Base-by-base conservation (phyloP, 2,888 invertebrate genomes). In the Oxycera nigricornis region DNA sequence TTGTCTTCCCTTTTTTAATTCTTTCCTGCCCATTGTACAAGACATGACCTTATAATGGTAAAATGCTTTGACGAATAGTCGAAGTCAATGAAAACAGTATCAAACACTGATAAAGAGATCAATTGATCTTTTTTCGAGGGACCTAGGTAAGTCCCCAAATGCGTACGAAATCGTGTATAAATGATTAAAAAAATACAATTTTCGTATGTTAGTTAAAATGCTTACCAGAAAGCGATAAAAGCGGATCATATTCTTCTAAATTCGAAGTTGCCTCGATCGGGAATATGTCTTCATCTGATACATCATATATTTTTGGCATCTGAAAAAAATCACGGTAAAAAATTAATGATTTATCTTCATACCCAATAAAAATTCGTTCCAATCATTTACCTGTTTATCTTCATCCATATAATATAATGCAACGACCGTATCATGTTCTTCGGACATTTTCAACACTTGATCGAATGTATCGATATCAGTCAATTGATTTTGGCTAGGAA, bases 381-480 rank as follows among this genome's bases (percentile, higher is more conserved):
- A 39, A 39, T 14, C 39, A 9, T 39, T 30, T 61, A 55, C 22
- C n/a, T 73, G 17, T 50, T 79, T 83, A 91, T 80, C 94, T 79
- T 92, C 91, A 83, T 96, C 95, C 83, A 94, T 90, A 83, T 96
- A 97, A 86, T 96, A 96, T 86, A 94, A 96, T 0, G 95, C 93
- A 88, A 96, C 93, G 20, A 85, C 87, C 0, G 96, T 93, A 79
- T 97, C 96, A 81, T 96, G 94, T 79, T 94, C 91, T 57, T 92
- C 88, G 72, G 95, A 94, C 79, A 93, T 94, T 85, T 90, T 89
- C 62, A 91, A 86, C 78, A 91, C 90, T 81, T 91, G 91, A 78
- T 91, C 91, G 82, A 91, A 91, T 31, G 91, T 89, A 82, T 91
- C 91, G 11, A 28, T 26, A 46, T 46, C 68, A 55, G 17, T 14